Evolutionary conservation across 2,888 invertebrate genomes (phyloP).

Genomic region (Sarcophaga rosellei): DNA sequence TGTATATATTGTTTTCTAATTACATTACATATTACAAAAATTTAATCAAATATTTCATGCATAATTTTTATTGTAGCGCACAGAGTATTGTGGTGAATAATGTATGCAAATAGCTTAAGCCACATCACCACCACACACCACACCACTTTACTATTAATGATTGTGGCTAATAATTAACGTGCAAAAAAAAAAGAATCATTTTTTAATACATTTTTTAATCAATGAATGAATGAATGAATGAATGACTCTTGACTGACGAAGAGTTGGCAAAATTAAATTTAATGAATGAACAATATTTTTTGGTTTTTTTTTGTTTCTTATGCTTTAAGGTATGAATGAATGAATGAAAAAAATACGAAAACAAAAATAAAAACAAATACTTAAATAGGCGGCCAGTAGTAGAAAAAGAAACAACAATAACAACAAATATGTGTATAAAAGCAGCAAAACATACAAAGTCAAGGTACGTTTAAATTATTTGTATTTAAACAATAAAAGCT

Average conservation of each 20-base stretch:
- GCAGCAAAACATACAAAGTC: constrained; percentile 48
- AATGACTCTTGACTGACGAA: neutral
- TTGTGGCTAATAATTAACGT: neutral
- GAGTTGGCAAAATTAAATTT: neutral
- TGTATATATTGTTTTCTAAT: neutral
- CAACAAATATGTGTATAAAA: constrained; percentile 2
- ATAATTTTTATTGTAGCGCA: neutral
- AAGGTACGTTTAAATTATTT: constrained; percentile 47
- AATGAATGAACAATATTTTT: constrained; percentile 17
- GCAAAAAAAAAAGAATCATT: constrained; percentile 23
- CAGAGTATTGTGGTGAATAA: neutral
- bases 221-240: constrained; percentile 47
- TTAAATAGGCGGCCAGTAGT: constrained; percentile 30
- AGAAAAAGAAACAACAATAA: constrained; percentile 10
- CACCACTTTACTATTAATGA: neutral
- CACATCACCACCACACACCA: neutral
- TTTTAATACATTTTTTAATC: constrained; percentile 50
- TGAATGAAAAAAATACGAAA: constrained; percentile 24
- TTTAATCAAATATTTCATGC: neutral
- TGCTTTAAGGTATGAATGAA: constrained; percentile 41
- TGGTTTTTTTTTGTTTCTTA: constrained; percentile 12
- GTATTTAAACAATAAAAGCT: neutral
- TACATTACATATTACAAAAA: neutral
- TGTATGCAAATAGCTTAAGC: too few relatives aligned
- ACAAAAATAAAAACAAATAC: constrained; percentile 22